Conservation (phyloP, 1,140 invertebrate genomes). For the Lasioglossum albipes region DNA sequence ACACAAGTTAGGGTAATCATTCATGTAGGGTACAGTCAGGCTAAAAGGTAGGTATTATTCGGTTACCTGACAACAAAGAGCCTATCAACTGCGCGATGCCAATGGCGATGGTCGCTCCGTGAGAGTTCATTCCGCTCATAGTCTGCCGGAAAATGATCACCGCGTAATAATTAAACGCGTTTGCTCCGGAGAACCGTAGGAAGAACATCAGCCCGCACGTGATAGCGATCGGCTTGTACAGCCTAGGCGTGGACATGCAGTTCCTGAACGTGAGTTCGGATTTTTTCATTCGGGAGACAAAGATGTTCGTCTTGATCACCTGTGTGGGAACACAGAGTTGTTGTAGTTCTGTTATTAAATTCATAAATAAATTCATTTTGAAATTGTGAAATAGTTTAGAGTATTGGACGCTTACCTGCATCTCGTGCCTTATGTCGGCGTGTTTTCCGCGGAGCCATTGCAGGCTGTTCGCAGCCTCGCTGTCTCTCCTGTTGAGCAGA, state of each 20-base stretch:
- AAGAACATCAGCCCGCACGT: slow-evolving; percentile 93
- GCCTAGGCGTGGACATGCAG: slow-evolving; percentile 80
- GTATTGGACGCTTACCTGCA: slow-evolving; percentile 72
- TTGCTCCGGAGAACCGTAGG: slow-evolving; percentile 90
- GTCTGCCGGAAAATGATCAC: slow-evolving; percentile 90
- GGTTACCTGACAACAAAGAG: slow-evolving; percentile 85
- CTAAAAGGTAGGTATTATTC: not conserved
- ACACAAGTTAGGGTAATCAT: too few species aligned
- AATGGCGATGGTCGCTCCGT: slow-evolving; percentile 89
- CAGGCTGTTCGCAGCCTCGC: slow-evolving; percentile 88
- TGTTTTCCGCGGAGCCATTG: slow-evolving; percentile 88
- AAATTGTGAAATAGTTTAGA: too few species aligned
- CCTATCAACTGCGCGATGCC: slow-evolving; percentile 89
- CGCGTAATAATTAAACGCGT: slow-evolving; percentile 91
- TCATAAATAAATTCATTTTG: too few species aligned
- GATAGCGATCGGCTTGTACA: slow-evolving; percentile 86
- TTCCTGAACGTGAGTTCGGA: slow-evolving; percentile 79
- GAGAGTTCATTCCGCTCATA: slow-evolving; percentile 89
- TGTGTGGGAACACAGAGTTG: slow-evolving; percentile 31
- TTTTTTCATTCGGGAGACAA: slow-evolving; percentile 76
- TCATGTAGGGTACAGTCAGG: too few species aligned
- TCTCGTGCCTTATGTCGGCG: slow-evolving; percentile 86
- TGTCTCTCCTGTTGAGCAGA: slow-evolving; percentile 86
- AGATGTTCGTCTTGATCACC: slow-evolving; percentile 78
- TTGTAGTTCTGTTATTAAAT: not conserved